Percentiles rank a stretch among this genome's conserved stretches.
These are phyloP conservation scores for Heterodera filipjevi DNA, from an alignment of 2,888 invertebrate species.

Conservation along the genomic window DNA sequence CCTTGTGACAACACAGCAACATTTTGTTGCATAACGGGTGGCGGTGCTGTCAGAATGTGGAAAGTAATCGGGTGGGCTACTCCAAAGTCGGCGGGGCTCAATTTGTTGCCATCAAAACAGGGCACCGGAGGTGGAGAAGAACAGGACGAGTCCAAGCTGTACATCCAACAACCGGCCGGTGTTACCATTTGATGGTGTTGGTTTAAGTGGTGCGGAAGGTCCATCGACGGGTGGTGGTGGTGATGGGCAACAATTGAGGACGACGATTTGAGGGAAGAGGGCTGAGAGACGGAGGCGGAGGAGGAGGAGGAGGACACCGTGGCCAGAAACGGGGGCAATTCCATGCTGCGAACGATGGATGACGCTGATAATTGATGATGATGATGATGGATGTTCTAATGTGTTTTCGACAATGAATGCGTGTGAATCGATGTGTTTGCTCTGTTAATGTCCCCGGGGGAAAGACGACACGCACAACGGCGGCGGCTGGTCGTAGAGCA, in stretches of 20 bases:
- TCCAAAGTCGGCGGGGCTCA: neutral
- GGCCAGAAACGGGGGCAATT: conserved; percentile 26
- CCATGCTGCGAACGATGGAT: conserved; percentile 5
- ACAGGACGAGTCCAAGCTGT: conserved; percentile 12
- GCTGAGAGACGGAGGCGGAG: neutral
- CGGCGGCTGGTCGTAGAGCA: neutral
- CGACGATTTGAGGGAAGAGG: neutral
- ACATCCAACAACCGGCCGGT: conserved; percentile 11
- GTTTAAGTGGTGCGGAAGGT: neutral
- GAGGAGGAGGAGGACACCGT: conserved; percentile 16
- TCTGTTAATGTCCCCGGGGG: neutral
- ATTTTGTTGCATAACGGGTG: conserved; percentile 10
- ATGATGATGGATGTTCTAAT: neutral
- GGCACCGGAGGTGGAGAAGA: conserved; percentile 1
- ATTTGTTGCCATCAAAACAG: neutral
- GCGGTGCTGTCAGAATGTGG: conserved; percentile 20
- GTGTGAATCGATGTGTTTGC: neutral
- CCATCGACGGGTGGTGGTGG: neutral
- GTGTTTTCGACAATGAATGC: neutral
- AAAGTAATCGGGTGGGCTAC: conserved; percentile 10
- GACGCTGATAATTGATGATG: too few relatives aligned
- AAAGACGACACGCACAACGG: neutral
- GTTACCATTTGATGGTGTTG: conserved; percentile 8
- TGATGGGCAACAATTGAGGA: conserved; percentile 1
- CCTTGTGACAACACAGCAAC: neutral